Conservation (phyloP, 30 jellyfish, hydroid and myxozoan genomes). For the Nemopilema nomurai region DNA sequence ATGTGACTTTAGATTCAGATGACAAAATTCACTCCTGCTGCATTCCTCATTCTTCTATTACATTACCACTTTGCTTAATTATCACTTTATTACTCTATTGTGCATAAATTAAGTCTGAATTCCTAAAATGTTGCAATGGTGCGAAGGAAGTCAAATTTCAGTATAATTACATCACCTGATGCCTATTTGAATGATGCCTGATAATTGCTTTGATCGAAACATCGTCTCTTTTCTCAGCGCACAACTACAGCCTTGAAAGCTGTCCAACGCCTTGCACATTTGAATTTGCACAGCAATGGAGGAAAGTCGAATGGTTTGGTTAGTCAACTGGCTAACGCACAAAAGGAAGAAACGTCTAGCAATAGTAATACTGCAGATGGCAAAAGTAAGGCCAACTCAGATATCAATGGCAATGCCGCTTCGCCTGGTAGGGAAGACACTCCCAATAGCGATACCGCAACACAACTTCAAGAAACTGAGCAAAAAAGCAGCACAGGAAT, state of each 20-base stretch:
- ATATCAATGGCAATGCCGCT: neutral
- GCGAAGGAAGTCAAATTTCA: too few relatives aligned
- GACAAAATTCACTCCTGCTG: too few relatives aligned
- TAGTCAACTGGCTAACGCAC: neutral
- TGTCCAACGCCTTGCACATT: slow-evolving; percentile 76
- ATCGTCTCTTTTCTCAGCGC: slow-evolving; percentile 36
- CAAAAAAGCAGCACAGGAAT: neutral
- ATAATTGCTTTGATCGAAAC: neutral
- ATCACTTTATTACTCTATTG: too few relatives aligned
- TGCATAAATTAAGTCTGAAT: too few relatives aligned
- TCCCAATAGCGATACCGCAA: neutral
- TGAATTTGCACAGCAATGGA: slow-evolving; percentile 14
- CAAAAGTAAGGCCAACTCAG: neutral
- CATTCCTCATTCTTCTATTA: too few relatives aligned
- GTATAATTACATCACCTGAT: too few relatives aligned
- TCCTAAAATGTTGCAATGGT: too few relatives aligned
- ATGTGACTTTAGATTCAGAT: too few relatives aligned
- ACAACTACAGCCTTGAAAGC: slow-evolving; percentile 86
- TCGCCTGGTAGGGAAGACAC: neutral
- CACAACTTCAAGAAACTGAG: neutral
- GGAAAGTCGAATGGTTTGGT: slow-evolving; percentile 24
- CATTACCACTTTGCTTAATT: too few relatives aligned
- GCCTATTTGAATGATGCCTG: too few relatives aligned
- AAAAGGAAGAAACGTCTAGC: neutral
- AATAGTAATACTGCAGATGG: neutral